These are phyloP conservation scores for Drosophila rufa DNA, from an alignment of 1,140 invertebrate genomes.

Conservation along the genomic window DNA sequence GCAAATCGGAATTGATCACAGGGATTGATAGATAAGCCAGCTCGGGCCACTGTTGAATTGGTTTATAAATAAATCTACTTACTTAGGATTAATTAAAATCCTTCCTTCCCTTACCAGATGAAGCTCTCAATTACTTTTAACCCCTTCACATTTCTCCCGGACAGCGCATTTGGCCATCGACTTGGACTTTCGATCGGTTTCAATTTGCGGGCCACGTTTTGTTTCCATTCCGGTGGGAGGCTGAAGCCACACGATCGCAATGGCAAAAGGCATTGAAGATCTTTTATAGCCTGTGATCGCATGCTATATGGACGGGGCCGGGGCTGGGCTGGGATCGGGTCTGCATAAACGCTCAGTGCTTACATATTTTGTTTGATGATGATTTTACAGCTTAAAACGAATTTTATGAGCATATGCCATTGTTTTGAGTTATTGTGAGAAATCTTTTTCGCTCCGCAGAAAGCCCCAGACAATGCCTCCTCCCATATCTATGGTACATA, in stretches of 20 bases:
- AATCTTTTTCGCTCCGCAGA: constrained; percentile 40
- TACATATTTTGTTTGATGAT: constrained; percentile 84
- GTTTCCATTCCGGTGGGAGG: constrained; percentile 44
- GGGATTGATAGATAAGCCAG: not conserved
- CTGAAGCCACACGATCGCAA: constrained; percentile 62
- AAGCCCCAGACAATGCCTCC: constrained; percentile 39
- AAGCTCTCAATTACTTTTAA: not conserved
- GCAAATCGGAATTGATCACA: not conserved
- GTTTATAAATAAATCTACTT: not conserved
- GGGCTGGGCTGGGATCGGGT: constrained; percentile 38
- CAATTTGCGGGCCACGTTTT: constrained; percentile 62
- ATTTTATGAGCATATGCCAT: constrained; percentile 85
- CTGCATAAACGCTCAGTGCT: constrained; percentile 63
- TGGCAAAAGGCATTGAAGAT: constrained; percentile 63
- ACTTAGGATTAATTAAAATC: not conserved
- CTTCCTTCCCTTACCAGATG: too few species aligned
- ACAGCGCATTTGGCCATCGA: constrained; percentile 61
- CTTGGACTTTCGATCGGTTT: constrained; percentile 34
- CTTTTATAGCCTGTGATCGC: constrained; percentile 70
- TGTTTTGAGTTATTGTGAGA: constrained; percentile 85
- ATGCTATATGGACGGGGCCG: constrained; percentile 29
- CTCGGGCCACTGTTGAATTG: too few species aligned
- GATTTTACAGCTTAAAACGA: constrained; percentile 85
- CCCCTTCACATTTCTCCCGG: not conserved
- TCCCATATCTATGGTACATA: not conserved